Evolutionary conservation across 35 echinoderm and acorn worm species (phyloP).

Genomic region (Ptychodera flava): DNA sequence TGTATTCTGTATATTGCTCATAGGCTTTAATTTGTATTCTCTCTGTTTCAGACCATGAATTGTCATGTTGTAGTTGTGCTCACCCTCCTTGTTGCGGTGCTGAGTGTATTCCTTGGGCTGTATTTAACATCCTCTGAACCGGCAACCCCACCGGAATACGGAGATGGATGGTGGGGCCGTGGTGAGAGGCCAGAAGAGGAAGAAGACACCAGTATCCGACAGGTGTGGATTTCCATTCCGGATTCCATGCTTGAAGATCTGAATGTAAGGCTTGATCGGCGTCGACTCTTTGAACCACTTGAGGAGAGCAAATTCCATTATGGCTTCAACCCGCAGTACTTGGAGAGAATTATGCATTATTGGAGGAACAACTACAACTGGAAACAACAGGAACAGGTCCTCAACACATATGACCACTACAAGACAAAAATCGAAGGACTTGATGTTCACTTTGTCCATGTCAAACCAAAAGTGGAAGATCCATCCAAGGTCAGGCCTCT

Average conservation of each 20-base stretch:
- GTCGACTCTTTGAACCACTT: conserved; percentile 50
- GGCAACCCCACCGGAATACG: conserved; percentile 28
- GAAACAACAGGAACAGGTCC: neutral
- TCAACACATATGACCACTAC: neutral
- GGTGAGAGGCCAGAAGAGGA: conserved; percentile 17
- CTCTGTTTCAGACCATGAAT: no score
- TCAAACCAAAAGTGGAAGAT: neutral
- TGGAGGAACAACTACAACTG: conserved; percentile 49
- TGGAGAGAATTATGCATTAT: conserved; percentile 59
- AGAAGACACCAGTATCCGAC: neutral
- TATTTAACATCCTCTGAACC: neutral
- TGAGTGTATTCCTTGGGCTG: neutral
- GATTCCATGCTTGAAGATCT: neutral
- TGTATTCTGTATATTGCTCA: no score
- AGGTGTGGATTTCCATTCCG: neutral
- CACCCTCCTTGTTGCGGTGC: neutral
- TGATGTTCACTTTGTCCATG: conserved; percentile 3
- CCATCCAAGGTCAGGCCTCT: neutral
- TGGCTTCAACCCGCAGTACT: conserved; percentile 57
- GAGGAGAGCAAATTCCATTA: conserved; percentile 62
- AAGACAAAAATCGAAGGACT: conserved; percentile 1
- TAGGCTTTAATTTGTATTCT: no score
- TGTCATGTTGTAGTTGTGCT: no score
- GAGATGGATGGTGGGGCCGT: conserved; percentile 53
- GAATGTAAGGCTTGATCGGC: neutral